A percentile compares a stretch with the other conserved stretches of the same genome.
Conservation (phyloP, 2,113 vertebrate species). For the Chloroceryle aenea region DNA sequence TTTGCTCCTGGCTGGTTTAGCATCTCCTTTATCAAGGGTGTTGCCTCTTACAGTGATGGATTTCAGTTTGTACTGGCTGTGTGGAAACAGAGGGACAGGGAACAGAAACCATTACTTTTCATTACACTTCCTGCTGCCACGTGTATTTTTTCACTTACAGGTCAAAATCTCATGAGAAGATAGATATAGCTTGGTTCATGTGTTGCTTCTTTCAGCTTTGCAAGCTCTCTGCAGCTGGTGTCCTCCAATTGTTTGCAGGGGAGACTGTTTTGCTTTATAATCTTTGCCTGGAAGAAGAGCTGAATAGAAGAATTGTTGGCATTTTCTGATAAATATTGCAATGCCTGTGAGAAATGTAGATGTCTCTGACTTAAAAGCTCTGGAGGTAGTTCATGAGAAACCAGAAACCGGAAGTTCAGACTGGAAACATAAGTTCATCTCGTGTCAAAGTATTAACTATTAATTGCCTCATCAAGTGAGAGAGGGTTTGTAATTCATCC, state of each 20-base stretch:
- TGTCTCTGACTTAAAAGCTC: neutral
- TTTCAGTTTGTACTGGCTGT: neutral
- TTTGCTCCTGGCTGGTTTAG: neutral
- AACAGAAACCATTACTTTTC: neutral
- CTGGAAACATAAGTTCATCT: neutral
- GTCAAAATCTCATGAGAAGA: neutral
- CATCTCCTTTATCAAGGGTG: neutral
- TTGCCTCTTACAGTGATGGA: fast-evolving
- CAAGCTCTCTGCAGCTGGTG: neutral
- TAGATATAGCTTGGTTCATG: neutral
- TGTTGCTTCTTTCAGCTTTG: neutral
- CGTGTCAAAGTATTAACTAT: neutral
- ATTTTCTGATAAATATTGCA: neutral
- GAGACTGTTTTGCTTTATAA: neutral
- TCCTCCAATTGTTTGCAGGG: neutral
- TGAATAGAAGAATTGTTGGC: neutral
- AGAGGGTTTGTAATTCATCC: neutral
- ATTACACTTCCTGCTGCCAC: neutral
- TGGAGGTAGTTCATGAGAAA: neutral
- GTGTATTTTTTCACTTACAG: neutral
- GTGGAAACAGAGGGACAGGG: neutral
- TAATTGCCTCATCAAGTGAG: neutral
- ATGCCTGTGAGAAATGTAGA: neutral
- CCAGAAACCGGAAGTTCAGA: neutral
- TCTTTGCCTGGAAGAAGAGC: neutral